Evolutionary conservation across 2,113 vertebrate genomes (phyloP), one percentile per base, ranked within the genome.

Genomic region (Athene cunicularia): DNA sequence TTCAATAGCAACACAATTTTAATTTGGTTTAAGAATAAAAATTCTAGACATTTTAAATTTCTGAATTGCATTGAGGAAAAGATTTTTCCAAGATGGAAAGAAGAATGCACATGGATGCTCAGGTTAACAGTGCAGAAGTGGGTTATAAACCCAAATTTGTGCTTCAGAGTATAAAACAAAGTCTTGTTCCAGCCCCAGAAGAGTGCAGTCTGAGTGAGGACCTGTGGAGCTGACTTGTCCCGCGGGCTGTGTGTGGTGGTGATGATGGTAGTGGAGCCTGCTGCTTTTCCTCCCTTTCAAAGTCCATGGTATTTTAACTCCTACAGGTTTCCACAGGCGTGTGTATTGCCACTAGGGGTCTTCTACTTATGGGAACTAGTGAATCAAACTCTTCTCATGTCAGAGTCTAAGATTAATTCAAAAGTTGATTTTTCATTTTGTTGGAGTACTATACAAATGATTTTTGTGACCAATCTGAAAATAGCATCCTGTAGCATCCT

Each of bases 401-500:
- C 97, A 96, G 81, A 15, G 58, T 63, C 30, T n/a, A 75, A 96
- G 90, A 97, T 95, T 64, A 91, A 95, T 95, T 95, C 33, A 67
- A 18, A 95, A 83, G 52, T 77, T 64, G 49, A 76, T 85, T 95
- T 96, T 90, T 91, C 81, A 64, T 43, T 86, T 81, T 80, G 71
- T 62, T 94, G 86, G 68, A 82, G 45, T 88, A 81, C 77, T 84
- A 10, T 27, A 86, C 21, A 21, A 80, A 91, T 45, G 43, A 70
- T 90, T 95, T 82, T 82, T 82, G 53, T 64, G 81, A 73, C 67
- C 45, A 43, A 52, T 89, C 95, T 95, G 92, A 93, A 97, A 97
- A 97, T 89, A 98, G 80, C 93, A 95, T 93, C 83, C 45, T 94
- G 81, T 89, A 98, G 80, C 93, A 95, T 93, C 83, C 45, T 94